Percentiles rank a stretch among this genome's conserved stretches.
Conservation (phyloP, 2,888 invertebrate species). For the Xiphydria camelus region DNA sequence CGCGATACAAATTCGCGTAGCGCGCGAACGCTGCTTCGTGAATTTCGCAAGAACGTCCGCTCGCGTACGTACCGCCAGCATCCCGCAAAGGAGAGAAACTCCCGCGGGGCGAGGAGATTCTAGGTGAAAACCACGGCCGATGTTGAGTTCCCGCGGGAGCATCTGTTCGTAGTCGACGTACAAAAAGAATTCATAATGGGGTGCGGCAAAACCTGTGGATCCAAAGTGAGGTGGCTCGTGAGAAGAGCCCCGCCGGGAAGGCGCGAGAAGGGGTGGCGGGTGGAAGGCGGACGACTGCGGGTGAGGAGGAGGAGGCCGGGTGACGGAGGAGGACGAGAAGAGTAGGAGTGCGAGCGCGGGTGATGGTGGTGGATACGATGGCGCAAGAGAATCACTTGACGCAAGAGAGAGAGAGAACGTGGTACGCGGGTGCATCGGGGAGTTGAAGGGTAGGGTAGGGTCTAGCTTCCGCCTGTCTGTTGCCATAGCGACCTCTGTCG, state of each 20-base stretch:
- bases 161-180: too few species aligned
- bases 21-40: too few species aligned
- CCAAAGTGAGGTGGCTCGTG: conserved; percentile 24
- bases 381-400: conserved; percentile 46
- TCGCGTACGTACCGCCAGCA: too few species aligned
- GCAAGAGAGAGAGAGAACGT: conserved; percentile 35
- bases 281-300: conserved; percentile 16
- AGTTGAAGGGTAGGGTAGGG: conserved; percentile 38
- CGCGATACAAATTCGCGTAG: too few species aligned
- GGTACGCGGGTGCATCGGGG: conserved; percentile 33
- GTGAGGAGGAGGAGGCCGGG: conserved; percentile 17
- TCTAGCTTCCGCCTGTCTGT: conserved; percentile 50
- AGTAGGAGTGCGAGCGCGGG: conserved; percentile 10
- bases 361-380: conserved; percentile 20
- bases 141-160: too few species aligned
- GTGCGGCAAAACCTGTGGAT: conserved; percentile 28
- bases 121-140: too few species aligned
- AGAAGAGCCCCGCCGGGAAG: too few species aligned
- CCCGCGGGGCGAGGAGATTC: too few species aligned
- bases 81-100: too few species aligned
- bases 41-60: too few species aligned
- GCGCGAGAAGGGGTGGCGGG: conserved; percentile 17
- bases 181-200: conserved; percentile 29
- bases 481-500: conserved; percentile 49
- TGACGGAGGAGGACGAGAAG: conserved; percentile 17